These are phyloP conservation scores for Mesorhabditis spiculigera DNA, from an alignment of 2,888 invertebrate species.

Conservation along the genomic window DNA sequence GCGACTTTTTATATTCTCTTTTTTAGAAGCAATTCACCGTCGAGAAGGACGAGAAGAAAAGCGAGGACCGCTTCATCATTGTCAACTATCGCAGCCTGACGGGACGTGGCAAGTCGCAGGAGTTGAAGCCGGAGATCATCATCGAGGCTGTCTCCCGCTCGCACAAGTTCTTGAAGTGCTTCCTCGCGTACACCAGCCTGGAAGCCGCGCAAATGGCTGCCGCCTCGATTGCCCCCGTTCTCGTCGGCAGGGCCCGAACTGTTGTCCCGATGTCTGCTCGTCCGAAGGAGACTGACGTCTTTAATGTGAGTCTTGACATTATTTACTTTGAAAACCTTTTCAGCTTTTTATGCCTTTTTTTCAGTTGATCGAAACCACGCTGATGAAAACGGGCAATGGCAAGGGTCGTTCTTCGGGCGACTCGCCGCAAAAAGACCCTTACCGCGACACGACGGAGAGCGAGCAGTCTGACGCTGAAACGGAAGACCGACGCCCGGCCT, in stretches of 20 bases:
- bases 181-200: background rate
- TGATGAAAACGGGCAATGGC: background rate
- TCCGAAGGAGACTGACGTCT: background rate
- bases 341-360: too few species aligned
- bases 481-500: background rate
- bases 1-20: background rate
- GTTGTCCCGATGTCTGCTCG: background rate
- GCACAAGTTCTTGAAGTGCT: background rate
- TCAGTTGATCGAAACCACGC: background rate
- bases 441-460: conserved; percentile 1
- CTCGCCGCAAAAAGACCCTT: conserved; percentile 1
- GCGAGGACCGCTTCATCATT: background rate
- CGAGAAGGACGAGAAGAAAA: background rate
- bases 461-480: background rate
- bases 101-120: background rate
- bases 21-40: conserved; percentile 4
- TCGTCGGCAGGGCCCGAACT: conserved; percentile 3
- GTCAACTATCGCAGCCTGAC: background rate
- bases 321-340: too few species aligned
- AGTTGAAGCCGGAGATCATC: conserved; percentile 1
- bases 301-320: background rate
- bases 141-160: background rate
- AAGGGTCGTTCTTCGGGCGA: background rate
- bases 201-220: background rate
- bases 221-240: background rate